These are phyloP conservation scores for Gymnorhina tibicen DNA, from an alignment of 2,113 vertebrate species.

Conservation along the genomic window DNA sequence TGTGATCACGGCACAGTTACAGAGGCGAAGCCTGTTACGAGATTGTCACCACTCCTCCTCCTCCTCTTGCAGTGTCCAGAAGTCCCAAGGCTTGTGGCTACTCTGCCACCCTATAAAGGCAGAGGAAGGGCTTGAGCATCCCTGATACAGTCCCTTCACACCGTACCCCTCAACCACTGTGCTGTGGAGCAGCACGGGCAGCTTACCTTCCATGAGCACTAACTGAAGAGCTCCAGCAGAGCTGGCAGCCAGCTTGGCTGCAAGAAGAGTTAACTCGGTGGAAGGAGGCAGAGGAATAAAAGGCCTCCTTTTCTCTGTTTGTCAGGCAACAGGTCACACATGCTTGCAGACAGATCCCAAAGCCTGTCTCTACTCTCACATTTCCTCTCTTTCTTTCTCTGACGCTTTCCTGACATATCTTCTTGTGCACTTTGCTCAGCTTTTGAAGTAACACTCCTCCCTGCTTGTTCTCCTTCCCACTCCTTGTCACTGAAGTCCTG, in stretches of 20 bases:
- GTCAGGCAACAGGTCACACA: conserved; percentile 45
- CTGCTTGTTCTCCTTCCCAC: conserved; percentile 65
- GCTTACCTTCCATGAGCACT: background rate
- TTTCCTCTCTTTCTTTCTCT: conserved; percentile 36
- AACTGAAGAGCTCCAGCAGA: background rate
- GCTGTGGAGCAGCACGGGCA: background rate
- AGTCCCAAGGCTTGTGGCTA: background rate
- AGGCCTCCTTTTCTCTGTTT: background rate
- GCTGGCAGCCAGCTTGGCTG: background rate
- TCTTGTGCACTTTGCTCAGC: conserved; percentile 58
- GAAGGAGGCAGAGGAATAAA: background rate
- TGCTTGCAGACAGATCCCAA: conserved; percentile 41
- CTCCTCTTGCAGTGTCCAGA: background rate
- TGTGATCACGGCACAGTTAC: background rate
- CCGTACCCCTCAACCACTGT: accelerated
- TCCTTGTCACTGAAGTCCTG: conserved; percentile 64
- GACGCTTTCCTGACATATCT: conserved; percentile 56
- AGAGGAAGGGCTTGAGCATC: background rate
- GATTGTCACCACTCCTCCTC: background rate
- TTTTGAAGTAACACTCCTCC: conserved; percentile 61
- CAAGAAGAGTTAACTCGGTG: background rate
- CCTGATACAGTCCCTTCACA: accelerated
- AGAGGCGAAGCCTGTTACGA: background rate
- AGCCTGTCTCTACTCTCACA: conserved; percentile 29
- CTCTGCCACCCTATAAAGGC: background rate